These are phyloP conservation scores for Passer montanus DNA, from an alignment of 2,113 vertebrate species.

Conservation along the genomic window DNA sequence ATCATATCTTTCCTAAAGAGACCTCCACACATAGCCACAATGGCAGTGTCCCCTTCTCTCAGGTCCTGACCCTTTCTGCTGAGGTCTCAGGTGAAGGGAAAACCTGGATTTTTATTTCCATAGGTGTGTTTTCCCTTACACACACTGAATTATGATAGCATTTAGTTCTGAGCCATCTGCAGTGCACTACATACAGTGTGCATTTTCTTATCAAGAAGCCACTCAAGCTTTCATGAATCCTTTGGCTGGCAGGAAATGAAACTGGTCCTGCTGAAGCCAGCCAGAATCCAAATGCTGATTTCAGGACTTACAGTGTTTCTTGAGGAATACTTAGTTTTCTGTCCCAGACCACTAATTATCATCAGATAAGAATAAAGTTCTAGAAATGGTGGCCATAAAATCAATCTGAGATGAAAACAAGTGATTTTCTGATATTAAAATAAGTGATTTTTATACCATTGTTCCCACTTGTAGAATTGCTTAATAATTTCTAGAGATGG, in stretches of 20 bases:
- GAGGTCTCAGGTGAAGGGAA: neutral
- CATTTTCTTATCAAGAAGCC: neutral
- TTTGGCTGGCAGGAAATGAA: neutral
- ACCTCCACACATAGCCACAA: neutral
- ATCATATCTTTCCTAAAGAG: neutral
- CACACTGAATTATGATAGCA: neutral
- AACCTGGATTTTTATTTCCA: neutral
- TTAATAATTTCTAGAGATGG: neutral
- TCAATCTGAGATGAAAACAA: neutral
- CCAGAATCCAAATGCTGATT: neutral
- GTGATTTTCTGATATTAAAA: neutral
- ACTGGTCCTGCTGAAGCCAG: neutral
- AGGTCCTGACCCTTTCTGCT: neutral
- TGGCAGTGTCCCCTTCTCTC: neutral
- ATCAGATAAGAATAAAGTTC: neutral
- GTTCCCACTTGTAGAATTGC: neutral
- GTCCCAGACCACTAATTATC: neutral
- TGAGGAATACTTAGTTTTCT: neutral
- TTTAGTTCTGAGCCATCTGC: neutral
- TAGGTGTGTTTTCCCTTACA: neutral
- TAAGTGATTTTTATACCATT: neutral
- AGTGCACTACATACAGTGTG: neutral
- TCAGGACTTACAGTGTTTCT: neutral
- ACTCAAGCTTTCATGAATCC: neutral
- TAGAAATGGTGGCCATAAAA: neutral